These are phyloP conservation scores for Pelobates fuscus DNA, from an alignment of 2,113 vertebrate species.

Conservation along the genomic window DNA sequence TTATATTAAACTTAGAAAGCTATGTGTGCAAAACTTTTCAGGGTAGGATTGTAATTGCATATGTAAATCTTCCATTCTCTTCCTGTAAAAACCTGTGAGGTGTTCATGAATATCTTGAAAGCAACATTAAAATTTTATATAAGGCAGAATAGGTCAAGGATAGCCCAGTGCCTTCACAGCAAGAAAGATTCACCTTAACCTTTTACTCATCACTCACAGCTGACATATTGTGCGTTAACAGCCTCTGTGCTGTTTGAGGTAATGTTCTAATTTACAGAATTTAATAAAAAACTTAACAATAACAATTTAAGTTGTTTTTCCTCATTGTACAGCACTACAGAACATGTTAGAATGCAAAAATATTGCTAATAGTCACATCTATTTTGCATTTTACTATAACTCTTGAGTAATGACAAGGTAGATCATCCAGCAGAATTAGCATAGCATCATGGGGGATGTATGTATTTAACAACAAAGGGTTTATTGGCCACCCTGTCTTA, in stretches of 20 bases:
- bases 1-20: conserved; percentile 59
- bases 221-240: conserved; percentile 52
- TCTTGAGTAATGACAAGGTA: too few relatives aligned
- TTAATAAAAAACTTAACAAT: too few relatives aligned
- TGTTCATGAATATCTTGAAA: conserved; percentile 74
- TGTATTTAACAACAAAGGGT: too few relatives aligned
- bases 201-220: conserved; percentile 70
- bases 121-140: conserved; percentile 81
- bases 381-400: too few relatives aligned
- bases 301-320: too few relatives aligned
- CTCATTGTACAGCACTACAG: too few relatives aligned
- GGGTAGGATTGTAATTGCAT: conserved; percentile 63
- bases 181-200: conserved; percentile 71
- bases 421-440: too few relatives aligned
- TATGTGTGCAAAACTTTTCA: conserved; percentile 61
- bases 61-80: conserved; percentile 71
- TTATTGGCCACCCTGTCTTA: too few relatives aligned
- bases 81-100: conserved; percentile 61
- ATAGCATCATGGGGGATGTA: too few relatives aligned
- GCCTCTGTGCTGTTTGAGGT: conserved; percentile 40
- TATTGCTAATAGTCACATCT: too few relatives aligned
- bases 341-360: too few relatives aligned
- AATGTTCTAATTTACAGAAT: conserved; percentile 50
- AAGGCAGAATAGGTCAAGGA: conserved; percentile 70
- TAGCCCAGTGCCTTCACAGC: conserved; percentile 73